phyloP scores from a whole-genome alignment of 2,797 vertebrate species.

The Simalia tracyae region DNA sequence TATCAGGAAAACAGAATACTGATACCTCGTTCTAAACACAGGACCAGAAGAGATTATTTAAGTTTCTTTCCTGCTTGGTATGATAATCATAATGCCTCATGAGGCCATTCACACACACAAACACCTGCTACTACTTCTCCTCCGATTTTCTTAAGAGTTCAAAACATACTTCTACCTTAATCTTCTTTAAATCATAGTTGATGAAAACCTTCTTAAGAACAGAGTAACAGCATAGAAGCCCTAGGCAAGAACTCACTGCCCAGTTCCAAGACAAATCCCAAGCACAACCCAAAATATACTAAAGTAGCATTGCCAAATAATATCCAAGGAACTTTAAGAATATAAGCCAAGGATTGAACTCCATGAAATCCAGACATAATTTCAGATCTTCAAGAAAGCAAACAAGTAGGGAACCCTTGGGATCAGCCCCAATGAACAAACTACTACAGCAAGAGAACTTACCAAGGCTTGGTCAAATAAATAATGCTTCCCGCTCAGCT shows the following conservation, averaged over 20 bases:
- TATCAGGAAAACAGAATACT: neutral
- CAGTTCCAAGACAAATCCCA: neutral
- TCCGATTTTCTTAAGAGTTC: neutral
- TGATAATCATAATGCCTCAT: neutral
- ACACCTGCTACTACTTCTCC: neutral
- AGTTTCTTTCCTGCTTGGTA: neutral
- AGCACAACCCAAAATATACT: neutral
- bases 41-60: neutral
- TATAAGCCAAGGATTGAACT: neutral
- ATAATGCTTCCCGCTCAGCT: neutral
- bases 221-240: neutral
- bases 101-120: neutral
- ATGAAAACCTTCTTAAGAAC: neutral
- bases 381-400: neutral
- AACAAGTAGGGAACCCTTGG: neutral
- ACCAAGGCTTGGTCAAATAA: neutral
- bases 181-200: neutral
- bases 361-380: neutral
- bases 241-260: neutral
- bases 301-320: neutral
- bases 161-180: neutral
- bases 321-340: neutral
- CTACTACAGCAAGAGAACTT: neutral
- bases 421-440: neutral
- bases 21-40: neutral